Conservation (phyloP, 2,888 invertebrate genomes). For the Drosophila hamatofila region DNA sequence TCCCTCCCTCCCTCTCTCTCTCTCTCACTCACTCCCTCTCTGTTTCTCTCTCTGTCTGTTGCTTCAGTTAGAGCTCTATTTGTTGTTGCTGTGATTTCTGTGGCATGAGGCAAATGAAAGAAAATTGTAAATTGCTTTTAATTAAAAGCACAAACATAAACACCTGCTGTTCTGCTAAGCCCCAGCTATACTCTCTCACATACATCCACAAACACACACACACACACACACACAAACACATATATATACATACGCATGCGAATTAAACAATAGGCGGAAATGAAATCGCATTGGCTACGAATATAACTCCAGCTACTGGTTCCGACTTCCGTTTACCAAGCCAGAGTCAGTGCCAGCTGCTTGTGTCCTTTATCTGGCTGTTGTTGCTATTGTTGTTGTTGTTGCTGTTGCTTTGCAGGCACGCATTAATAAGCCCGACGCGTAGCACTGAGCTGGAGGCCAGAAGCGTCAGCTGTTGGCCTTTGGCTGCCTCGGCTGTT, state of each 20-base stretch:
- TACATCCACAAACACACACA: slow-evolving; percentile 22
- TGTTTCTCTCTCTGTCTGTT: not conserved
- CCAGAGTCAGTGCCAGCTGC: slow-evolving; percentile 47
- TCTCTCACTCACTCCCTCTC: not conserved
- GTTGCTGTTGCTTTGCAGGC: slow-evolving; percentile 28
- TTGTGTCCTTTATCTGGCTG: slow-evolving; percentile 57
- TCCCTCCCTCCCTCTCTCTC: too few relatives aligned
- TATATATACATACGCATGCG: slow-evolving; percentile 32
- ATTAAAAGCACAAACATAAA: slow-evolving; percentile 82
- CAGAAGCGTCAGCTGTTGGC: slow-evolving; percentile 38
- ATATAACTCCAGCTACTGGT: slow-evolving; percentile 30
- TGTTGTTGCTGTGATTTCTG: slow-evolving; percentile 51
- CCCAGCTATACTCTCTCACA: not conserved
- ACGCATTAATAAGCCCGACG: slow-evolving; percentile 42
- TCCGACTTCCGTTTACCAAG: slow-evolving; percentile 16
- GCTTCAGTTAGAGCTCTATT: slow-evolving; percentile 1
- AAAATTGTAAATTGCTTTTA: slow-evolving; percentile 82
- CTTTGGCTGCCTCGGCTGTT: slow-evolving; percentile 38
- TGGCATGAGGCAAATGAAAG: slow-evolving; percentile 66
- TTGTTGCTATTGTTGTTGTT: slow-evolving; percentile 36
- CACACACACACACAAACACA: slow-evolving; percentile 35
- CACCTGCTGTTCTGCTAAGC: slow-evolving; percentile 69
- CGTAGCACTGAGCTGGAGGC: not conserved
- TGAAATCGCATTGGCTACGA: slow-evolving; percentile 70
- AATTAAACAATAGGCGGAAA: slow-evolving; percentile 67